phyloP scores from a whole-genome alignment of 2,888 invertebrate genomes.

The Lycaena phlaeas region DNA sequence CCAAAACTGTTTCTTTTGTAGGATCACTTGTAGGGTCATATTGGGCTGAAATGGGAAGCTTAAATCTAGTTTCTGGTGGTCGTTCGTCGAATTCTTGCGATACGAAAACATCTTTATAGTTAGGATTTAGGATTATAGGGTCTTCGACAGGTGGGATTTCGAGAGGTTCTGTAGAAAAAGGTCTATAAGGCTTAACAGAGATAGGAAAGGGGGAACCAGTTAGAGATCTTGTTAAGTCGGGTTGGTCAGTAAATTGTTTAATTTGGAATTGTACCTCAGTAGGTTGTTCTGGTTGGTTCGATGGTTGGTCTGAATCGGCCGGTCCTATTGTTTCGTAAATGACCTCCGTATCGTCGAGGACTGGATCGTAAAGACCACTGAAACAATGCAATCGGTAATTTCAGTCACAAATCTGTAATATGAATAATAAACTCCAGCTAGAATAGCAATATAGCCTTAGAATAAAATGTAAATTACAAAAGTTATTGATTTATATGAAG shows the following conservation, averaged over 20 bases:
- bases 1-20: slow-evolving; percentile 14
- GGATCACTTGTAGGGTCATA: slow-evolving; percentile 43
- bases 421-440: too few relatives aligned
- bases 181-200: slow-evolving; percentile 41
- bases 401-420: too few relatives aligned
- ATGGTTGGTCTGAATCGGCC: slow-evolving; percentile 52
- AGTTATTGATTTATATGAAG: too few relatives aligned
- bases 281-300: slow-evolving; percentile 28
- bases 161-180: slow-evolving; percentile 49
- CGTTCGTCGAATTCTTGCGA: slow-evolving; percentile 24
- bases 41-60: slow-evolving; percentile 49
- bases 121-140: slow-evolving; percentile 50
- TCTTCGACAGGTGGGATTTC: slow-evolving; percentile 46
- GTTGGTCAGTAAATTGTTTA: slow-evolving; percentile 26
- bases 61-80: slow-evolving; percentile 36
- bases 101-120: slow-evolving; percentile 41
- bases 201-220: slow-evolving; percentile 36
- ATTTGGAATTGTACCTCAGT: slow-evolving; percentile 49
- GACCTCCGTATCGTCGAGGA: slow-evolving; percentile 52
- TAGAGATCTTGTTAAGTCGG: slow-evolving; percentile 28
- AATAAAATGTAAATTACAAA: too few relatives aligned
- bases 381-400: slow-evolving; percentile 18
- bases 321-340: slow-evolving; percentile 46
- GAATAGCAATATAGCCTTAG: too few relatives aligned
- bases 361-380: slow-evolving; percentile 63